Base-by-base conservation (phyloP, 2,113 vertebrate genomes). In the Perca flavescens region DNA sequence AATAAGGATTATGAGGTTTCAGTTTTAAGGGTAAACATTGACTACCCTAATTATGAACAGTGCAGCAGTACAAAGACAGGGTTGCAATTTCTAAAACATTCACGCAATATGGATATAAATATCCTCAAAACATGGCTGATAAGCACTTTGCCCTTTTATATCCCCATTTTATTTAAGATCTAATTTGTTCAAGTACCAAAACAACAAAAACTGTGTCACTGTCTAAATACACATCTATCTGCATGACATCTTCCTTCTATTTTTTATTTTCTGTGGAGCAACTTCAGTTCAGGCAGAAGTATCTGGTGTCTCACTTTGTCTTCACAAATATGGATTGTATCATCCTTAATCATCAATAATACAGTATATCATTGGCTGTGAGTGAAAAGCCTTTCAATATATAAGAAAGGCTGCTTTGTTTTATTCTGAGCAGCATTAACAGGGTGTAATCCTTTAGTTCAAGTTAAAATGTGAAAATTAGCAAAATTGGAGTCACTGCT, bases 331-430 rank as follows among this genome's bases (percentile, higher is more conserved):
- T 84, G 65, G 49, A 85, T 74, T 75, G 71, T 74, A 34, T 17
- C 56, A 57, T 72, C n/a, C 71, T 65, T 79, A 70, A 88, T 80
- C 71, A 89, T 90, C 79, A 83, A 90, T 89, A 86, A 80, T 66
- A n/a, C n/a, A n/a, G n/a, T n/a, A 80, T 12, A 89, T 77, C 11
- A 52, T 1, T 62, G 36, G n/a, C 61, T 72, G 63, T 25, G 40
- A 82, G 74, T 54, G 58, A 75, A 85, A 82, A 31, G 57, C 13
- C 21, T 49, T 63, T 77, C 54, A 64, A 17, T 36, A 80, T 79
- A 4, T 25, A 21, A 58, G 31, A 25, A 14, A 60, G 47, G 19
- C 58, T 22, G 58, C 56, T 71, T 68, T 64, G 63, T 36, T 84
- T 76, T 58, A 63, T 50, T 83, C 16, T 4, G 19, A 72, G 67